Evolutionary conservation across 2,113 vertebrate genomes (phyloP).

Genomic region (Papio anubis): DNA sequence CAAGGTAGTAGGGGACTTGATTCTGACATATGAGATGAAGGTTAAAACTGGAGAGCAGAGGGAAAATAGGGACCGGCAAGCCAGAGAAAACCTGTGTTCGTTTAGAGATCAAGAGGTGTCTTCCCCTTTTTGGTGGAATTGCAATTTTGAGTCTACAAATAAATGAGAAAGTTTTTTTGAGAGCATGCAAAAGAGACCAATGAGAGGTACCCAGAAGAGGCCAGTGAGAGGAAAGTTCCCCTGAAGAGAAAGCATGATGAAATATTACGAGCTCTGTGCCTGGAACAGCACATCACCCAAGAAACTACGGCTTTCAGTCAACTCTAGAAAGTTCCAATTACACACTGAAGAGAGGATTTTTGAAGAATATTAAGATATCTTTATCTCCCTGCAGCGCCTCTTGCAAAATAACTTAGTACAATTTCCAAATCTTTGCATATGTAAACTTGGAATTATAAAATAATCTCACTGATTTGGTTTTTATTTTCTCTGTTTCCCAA

Average conservation of each 20-base stretch:
- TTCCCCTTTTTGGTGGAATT: background rate
- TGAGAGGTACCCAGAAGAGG: background rate
- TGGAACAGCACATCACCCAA: background rate
- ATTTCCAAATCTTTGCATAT: slow-evolving; percentile 13
- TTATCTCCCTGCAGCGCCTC: background rate
- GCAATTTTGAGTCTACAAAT: background rate
- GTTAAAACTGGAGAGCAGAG: slow-evolving; percentile 17
- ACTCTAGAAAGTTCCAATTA: background rate
- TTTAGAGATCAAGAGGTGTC: background rate
- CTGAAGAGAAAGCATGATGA: background rate
- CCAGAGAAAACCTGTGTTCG: background rate
- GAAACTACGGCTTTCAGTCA: background rate
- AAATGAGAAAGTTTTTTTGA: background rate
- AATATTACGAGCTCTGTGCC: background rate
- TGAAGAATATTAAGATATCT: background rate
- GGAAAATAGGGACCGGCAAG: background rate
- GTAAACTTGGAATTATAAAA: background rate
- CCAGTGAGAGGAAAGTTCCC: background rate
- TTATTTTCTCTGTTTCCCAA: background rate
- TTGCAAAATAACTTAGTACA: background rate
- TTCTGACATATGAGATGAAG: slow-evolving; percentile 43
- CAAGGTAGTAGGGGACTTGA: slow-evolving; percentile 64
- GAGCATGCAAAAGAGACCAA: background rate
- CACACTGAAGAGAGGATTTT: background rate
- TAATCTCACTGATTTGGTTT: background rate